phyloP scores from a whole-genome alignment of 2,888 invertebrate species.

The Plebejus argus region DNA sequence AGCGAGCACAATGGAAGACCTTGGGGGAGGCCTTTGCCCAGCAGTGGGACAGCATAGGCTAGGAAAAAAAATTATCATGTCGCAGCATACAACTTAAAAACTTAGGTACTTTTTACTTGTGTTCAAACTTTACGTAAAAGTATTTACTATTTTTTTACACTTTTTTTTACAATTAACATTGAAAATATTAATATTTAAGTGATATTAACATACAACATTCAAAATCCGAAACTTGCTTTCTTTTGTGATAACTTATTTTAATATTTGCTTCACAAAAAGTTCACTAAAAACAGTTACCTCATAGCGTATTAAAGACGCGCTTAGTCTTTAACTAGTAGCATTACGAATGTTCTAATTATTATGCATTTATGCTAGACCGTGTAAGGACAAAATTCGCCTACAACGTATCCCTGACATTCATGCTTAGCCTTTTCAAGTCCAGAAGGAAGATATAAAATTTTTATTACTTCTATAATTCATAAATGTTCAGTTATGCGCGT shows the following conservation, averaged over 20 bases:
- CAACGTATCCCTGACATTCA: not conserved
- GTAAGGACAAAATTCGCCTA: not conserved
- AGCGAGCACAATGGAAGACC: too few species aligned
- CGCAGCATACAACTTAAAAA: too few species aligned
- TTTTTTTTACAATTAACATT: too few species aligned
- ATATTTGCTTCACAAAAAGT: not conserved
- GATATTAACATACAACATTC: not conserved
- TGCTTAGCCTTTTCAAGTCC: not conserved
- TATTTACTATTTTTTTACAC: too few species aligned
- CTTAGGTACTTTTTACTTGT: too few species aligned
- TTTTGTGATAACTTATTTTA: not conserved
- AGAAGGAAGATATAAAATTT: slow-evolving; percentile 4
- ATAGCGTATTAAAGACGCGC: not conserved
- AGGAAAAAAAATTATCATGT: too few species aligned
- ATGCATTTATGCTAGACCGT: not conserved
- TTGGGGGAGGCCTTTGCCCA: too few species aligned
- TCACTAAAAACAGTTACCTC: not conserved
- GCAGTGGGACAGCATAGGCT: too few species aligned
- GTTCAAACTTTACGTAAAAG: too few species aligned
- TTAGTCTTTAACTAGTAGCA: slow-evolving; percentile 10
- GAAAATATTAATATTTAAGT: too few species aligned
- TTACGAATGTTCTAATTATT: slow-evolving; percentile 6
- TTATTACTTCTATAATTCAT: not conserved
- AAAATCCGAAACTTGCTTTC: not conserved
- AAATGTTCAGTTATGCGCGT: not conserved